Base-by-base conservation (phyloP, 1,140 invertebrate genomes). In the Teleopsis dalmanni region DNA sequence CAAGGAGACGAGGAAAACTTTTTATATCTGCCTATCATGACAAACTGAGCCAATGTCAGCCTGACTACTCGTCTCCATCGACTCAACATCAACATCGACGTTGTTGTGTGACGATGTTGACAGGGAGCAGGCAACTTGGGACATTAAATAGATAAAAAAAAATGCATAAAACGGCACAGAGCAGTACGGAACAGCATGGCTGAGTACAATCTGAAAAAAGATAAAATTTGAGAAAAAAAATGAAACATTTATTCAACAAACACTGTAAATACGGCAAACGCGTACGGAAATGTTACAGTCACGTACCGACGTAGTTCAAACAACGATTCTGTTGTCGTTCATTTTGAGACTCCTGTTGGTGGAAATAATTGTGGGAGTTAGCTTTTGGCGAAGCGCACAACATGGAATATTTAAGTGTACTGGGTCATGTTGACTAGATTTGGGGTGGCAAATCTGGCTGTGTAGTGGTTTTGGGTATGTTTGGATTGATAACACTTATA, bases 241-340 rank as follows among this genome's bases (percentile, higher is more conserved):
- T 9, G 29, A 9, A 31, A 31, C 29, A 31, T 31, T n/a, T n/a
- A n/a, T n/a, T n/a, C n/a, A n/a, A n/a, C n/a, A n/a, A n/a, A n/a
- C n/a, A n/a, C n/a, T n/a, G n/a, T n/a, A n/a, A n/a, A n/a, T n/a
- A n/a, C n/a, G n/a, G n/a, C 54, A 64, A 64, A 64, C 62, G 65
- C 61, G 52, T 57, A 53, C 47, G 50, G 52, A 56, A 51, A 52
- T 53, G 53, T 50, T 59, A 57, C 51, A 57, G 59, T 57, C 61
- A 64, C 61, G 61, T 64, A 53, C 58, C 48, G 56, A 21, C 44
- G 43, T 26, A 51, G 57, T 36, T 46, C 56, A 54, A 53, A 55
- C 54, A 62, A 53, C 53, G 60, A 58, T 56, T 54, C 29, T 31
- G 29, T 31, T 9, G 29, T 31, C n/a, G 29, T n/a, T n/a, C n/a